Conservation (phyloP, 2,888 invertebrate species). For the Campoplex capitator region DNA sequence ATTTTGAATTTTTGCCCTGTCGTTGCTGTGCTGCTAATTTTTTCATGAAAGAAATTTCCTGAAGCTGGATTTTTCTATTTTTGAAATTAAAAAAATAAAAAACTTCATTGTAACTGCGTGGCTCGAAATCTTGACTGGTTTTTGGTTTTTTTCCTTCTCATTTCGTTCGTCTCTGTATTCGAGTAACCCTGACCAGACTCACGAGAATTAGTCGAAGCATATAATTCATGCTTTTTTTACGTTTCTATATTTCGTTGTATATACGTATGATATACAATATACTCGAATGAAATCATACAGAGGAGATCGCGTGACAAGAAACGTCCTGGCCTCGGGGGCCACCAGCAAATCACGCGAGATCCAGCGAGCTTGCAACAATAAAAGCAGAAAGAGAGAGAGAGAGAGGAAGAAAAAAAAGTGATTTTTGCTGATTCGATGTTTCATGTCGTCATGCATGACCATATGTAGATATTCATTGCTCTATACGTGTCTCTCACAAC, state of each 20-base stretch:
- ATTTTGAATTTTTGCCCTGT: too few species aligned
- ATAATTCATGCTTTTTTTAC: constrained; percentile 13
- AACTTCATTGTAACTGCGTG: not conserved
- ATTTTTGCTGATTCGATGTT: constrained; percentile 40
- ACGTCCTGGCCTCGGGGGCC: constrained; percentile 64
- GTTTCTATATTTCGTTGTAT: not conserved
- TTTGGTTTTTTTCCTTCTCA: constrained; percentile 8
- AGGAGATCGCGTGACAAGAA: constrained; percentile 67
- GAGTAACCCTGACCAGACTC: constrained; percentile 72
- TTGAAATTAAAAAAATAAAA: not conserved
- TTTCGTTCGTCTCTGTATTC: constrained; percentile 2
- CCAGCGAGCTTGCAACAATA: constrained; percentile 24
- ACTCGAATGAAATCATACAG: constrained; percentile 4
- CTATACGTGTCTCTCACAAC: not conserved
- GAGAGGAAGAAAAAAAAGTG: constrained; percentile 28
- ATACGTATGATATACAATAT: constrained; percentile 3
- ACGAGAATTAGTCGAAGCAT: constrained; percentile 61
- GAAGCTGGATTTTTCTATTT: too few species aligned
- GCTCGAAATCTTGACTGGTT: constrained; percentile 32
- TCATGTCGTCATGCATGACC: constrained; percentile 22
- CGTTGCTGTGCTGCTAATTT: too few species aligned
- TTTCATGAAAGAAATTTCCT: too few species aligned
- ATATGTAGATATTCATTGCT: not conserved
- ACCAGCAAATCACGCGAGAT: constrained; percentile 65
- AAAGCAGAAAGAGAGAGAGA: constrained; percentile 20